These are phyloP conservation scores for Hermatobates lingyangjiaoensis DNA, from an alignment of 1,140 invertebrate genomes.

Conservation along the genomic window DNA sequence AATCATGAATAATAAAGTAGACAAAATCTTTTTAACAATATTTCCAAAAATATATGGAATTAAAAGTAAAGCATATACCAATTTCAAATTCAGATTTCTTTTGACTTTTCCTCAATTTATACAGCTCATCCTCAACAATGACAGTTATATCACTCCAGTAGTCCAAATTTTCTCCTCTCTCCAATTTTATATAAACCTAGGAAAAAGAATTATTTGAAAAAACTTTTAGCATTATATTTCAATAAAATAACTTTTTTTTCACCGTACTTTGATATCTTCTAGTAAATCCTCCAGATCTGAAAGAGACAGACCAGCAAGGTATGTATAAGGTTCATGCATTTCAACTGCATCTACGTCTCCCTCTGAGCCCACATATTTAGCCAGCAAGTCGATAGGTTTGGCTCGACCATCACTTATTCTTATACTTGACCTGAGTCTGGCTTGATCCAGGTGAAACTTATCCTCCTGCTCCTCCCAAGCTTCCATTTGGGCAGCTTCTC, in stretches of 20 bases:
- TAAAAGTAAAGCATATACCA: slow-evolving; percentile 18
- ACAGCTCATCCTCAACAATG: slow-evolving; percentile 87
- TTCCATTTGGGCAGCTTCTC: slow-evolving; percentile 85
- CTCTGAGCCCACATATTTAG: slow-evolving; percentile 87
- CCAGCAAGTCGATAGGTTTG: slow-evolving; percentile 93
- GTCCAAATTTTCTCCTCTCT: slow-evolving; percentile 66
- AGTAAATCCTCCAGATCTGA: slow-evolving; percentile 92
- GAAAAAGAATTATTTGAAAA: background rate
- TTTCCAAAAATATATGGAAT: background rate
- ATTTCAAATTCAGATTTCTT: slow-evolving; percentile 37
- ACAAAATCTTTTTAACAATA: background rate
- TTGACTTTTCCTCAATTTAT: slow-evolving; percentile 62
- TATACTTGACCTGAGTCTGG: slow-evolving; percentile 74
- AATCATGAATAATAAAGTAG: no score
- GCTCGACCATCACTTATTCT: slow-evolving; percentile 89
- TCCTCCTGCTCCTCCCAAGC: slow-evolving; percentile 92
- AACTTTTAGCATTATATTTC: background rate
- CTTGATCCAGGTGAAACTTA: slow-evolving; percentile 78
- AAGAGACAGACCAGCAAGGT: slow-evolving; percentile 76
- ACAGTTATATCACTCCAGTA: slow-evolving; percentile 97
- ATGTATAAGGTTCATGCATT: slow-evolving; percentile 96
- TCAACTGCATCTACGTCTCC: slow-evolving; percentile 83
- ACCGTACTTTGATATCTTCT: slow-evolving; percentile 75
- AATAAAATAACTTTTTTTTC: background rate
- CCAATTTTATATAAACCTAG: slow-evolving; percentile 62